These are phyloP conservation scores for Sarcophaga peregrina DNA, from an alignment of 1,140 invertebrate species.

Conservation along the genomic window DNA sequence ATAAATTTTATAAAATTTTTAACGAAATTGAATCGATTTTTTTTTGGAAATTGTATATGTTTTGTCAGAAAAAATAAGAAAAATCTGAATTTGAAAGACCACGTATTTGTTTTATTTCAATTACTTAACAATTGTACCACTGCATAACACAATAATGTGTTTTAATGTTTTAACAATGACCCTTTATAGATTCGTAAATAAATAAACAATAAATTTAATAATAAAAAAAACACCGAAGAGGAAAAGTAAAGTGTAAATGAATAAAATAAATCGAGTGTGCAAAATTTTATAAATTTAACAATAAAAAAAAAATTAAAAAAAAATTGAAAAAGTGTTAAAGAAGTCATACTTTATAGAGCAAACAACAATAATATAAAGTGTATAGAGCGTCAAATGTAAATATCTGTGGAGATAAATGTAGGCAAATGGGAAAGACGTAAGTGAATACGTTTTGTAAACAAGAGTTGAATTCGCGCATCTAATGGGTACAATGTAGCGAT, in stretches of 20 bases:
- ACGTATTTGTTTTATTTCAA: neutral
- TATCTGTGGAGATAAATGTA: neutral
- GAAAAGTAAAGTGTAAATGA: conserved; percentile 30
- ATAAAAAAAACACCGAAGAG: neutral
- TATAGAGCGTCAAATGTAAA: neutral
- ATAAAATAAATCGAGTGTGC: conserved; percentile 40
- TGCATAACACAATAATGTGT: neutral
- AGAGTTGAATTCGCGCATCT: neutral
- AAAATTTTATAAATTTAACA: conserved; percentile 21
- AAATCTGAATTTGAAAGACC: too few species aligned
- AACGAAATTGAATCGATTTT: too few species aligned
- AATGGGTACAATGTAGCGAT: neutral
- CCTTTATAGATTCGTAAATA: neutral
- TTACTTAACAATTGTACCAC: neutral
- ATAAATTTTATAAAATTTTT: too few species aligned
- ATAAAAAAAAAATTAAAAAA: neutral
- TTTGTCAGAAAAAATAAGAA: too few species aligned
- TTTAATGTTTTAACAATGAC: conserved; percentile 14
- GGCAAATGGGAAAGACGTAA: neutral
- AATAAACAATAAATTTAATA: neutral
- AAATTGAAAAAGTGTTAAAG: neutral
- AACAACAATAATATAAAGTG: neutral
- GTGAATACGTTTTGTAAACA: neutral
- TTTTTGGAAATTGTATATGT: too few species aligned
- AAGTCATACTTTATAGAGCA: conserved; percentile 10